Evolutionary conservation across 1,140 invertebrate genomes (phyloP).

Genomic region (Amphibalanus amphitrite): DNA sequence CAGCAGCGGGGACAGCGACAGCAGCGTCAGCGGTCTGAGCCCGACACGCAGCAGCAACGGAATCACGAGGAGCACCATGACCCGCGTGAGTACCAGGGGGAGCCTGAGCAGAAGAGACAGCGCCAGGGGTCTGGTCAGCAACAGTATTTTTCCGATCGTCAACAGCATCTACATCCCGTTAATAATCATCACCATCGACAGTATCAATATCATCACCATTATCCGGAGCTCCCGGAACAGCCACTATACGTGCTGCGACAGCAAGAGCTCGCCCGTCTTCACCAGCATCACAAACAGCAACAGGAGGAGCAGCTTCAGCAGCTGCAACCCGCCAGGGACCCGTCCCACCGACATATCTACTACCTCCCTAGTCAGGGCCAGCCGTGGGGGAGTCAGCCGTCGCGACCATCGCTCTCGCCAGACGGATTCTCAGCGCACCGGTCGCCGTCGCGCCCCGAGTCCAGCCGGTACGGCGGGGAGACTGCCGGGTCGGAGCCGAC

Average conservation of each 20-base stretch:
- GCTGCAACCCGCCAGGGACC: too few species aligned
- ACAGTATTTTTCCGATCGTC: neutral
- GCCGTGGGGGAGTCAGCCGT: neutral
- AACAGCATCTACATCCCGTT: neutral
- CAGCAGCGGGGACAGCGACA: too few species aligned
- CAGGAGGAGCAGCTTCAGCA: too few species aligned
- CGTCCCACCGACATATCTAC: neutral
- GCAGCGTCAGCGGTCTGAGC: neutral
- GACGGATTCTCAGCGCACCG: too few species aligned
- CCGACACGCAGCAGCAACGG: neutral
- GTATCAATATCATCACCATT: neutral
- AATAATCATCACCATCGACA: neutral
- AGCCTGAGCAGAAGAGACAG: neutral
- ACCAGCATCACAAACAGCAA: too few species aligned
- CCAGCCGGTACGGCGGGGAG: too few species aligned
- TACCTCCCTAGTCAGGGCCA: neutral
- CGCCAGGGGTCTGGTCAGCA: neutral
- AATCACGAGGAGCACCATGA: neutral
- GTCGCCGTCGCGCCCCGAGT: too few species aligned
- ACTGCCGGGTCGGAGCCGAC: too few species aligned
- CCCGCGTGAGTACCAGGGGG: neutral
- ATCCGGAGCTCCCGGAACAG: neutral
- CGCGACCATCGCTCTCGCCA: too few species aligned
- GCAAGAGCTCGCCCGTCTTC: neutral
- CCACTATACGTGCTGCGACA: neutral